phyloP scores from a whole-genome alignment of 2,113 vertebrate species.

The Notothenia coriiceps region DNA sequence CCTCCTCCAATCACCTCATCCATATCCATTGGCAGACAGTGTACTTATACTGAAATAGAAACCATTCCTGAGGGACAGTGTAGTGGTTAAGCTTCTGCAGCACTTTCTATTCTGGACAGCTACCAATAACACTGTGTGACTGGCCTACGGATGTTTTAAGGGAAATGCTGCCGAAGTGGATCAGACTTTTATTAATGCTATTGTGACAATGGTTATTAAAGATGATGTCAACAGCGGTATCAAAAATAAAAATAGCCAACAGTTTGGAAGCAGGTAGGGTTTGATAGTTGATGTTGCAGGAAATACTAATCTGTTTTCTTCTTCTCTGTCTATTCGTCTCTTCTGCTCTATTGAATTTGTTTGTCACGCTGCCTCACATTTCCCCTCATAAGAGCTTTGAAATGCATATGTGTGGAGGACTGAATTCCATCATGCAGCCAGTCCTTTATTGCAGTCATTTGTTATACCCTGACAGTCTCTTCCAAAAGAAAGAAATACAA shows the following conservation, averaged over 20 bases:
- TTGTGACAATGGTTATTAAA: not conserved
- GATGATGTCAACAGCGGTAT: not conserved
- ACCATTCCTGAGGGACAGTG: slow-evolving; percentile 43
- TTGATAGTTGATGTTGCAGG: slow-evolving; percentile 3
- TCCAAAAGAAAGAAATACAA: slow-evolving; percentile 2
- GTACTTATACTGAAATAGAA: slow-evolving; percentile 65
- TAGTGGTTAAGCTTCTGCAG: slow-evolving; percentile 34
- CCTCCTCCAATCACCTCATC: slow-evolving; percentile 60
- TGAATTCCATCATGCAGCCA: slow-evolving; percentile 34
- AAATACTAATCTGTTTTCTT: slow-evolving; percentile 5
- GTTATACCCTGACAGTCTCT: slow-evolving; percentile 32
- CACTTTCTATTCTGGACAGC: slow-evolving; percentile 43
- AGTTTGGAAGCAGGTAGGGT: not conserved
- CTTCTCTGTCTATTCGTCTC: slow-evolving; percentile 26
- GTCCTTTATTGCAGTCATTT: slow-evolving; percentile 54
- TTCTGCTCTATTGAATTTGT: slow-evolving; percentile 25
- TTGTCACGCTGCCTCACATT: slow-evolving; percentile 15
- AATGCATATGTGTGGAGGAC: slow-evolving; percentile 35
- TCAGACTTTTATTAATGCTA: not conserved
- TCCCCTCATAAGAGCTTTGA: slow-evolving; percentile 28
- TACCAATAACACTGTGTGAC: not conserved
- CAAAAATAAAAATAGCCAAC: not conserved
- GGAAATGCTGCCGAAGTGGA: slow-evolving; percentile 9
- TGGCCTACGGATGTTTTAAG: slow-evolving; percentile 9
- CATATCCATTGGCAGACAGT: slow-evolving; percentile 55